Conservation (phyloP, 2,888 invertebrate species). For the Ecdyonurus torrentis region DNA sequence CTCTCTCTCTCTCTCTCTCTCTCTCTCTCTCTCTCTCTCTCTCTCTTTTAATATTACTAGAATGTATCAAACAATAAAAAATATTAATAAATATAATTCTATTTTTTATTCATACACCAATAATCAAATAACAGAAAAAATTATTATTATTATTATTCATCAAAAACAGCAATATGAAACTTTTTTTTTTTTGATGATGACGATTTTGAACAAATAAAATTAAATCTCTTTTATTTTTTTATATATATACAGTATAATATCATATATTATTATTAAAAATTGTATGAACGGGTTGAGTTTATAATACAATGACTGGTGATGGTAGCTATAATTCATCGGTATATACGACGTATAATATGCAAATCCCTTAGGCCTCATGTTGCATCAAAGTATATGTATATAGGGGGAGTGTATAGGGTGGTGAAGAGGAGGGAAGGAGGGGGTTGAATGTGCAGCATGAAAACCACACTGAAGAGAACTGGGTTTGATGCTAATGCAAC, state of each 20-base stretch:
- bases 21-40: no score
- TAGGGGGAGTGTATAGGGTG: conserved; percentile 14
- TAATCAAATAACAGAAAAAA: background rate
- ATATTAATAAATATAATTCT: no score
- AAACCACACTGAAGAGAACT: background rate
- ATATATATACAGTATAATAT: background rate
- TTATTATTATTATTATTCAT: no score
- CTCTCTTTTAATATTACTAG: no score
- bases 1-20: no score
- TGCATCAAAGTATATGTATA: background rate
- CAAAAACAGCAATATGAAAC: no score
- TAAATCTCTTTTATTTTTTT: background rate
- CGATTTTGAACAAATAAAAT: background rate
- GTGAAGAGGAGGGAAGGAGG: conserved; percentile 10
- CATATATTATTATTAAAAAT: background rate
- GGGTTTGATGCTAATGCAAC: background rate
- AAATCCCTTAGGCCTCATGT: background rate
- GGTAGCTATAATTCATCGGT: background rate
- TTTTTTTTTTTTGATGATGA: no score
- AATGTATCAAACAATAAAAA: no score
- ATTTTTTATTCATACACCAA: no score
- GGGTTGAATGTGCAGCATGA: background rate
- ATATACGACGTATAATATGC: background rate
- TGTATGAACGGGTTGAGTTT: no score
- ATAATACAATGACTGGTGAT: background rate